A percentile compares a stretch with the other conserved stretches of the same genome.
phyloP scores from a whole-genome alignment of 2,888 invertebrate genomes.

The Euplexia lucipara region DNA sequence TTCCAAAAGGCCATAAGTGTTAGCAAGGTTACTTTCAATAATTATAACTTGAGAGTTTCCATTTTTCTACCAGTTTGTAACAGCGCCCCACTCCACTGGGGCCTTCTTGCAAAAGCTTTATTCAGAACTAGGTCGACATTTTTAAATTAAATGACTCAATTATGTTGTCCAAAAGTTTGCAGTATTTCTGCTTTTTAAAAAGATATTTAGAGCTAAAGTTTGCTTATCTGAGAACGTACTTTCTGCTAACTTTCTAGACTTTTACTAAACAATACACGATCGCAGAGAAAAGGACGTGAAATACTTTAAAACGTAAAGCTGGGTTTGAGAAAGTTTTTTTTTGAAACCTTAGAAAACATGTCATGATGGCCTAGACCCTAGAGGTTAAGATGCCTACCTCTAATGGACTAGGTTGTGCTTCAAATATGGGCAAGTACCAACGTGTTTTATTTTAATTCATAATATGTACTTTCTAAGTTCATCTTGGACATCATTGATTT shows the following conservation, averaged over 20 bases:
- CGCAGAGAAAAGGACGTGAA: constrained; percentile 25
- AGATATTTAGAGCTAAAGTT: constrained; percentile 8
- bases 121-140: background rate
- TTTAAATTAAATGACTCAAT: constrained; percentile 7
- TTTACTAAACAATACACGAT: constrained; percentile 34
- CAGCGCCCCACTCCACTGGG: background rate
- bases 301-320: background rate
- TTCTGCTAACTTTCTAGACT: constrained; percentile 41
- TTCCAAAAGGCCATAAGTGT: too few species aligned
- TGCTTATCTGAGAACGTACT: constrained; percentile 1
- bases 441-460: too few species aligned
- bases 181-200: background rate
- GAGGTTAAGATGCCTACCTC: too few species aligned
- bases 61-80: background rate
- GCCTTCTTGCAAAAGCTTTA: background rate
- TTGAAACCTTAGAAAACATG: too few species aligned
- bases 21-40: background rate
- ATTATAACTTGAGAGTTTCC: background rate
- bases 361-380: too few species aligned
- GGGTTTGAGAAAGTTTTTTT: too few species aligned
- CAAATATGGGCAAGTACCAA: too few species aligned
- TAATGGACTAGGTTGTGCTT: too few species aligned
- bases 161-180: constrained; percentile 5
- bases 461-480: too few species aligned
- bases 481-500: too few species aligned